Base-by-base conservation (phyloP, 2,797 vertebrate species). In the Syngnathus rostellatus region DNA sequence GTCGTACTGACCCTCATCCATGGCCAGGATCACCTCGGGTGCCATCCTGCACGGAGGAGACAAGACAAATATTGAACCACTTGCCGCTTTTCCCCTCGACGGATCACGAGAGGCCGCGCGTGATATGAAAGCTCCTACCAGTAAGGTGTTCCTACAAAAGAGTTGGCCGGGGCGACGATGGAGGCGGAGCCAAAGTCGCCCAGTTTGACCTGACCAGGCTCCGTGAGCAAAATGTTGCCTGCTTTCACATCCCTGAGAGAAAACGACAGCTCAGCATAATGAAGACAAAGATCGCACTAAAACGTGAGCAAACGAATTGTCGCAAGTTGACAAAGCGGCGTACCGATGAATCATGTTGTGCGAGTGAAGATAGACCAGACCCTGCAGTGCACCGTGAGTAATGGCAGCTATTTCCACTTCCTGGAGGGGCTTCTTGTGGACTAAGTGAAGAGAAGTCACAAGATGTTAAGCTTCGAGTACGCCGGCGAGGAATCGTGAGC, bases 291-390 rank as follows among this genome's bases (percentile, higher is more conserved):
- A 4, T 31, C 31, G 31, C 31, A 31, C 31, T 31, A 31, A 31
- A 31, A 31, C 31, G 31, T 31, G 31, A 31, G 31, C 31, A 63
- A 63, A 77, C 23, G 23, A 23, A 23, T 23, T 23, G 23, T 23
- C 23, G 50, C 16, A 48, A 17, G n/a, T 50, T 48, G 14, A 80
- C 72, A 67, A 66, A 23, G 63, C 54, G 72, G 67, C 53, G 71
- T 83, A 96, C 95, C 95, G 94, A 86, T 97, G 95, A 86, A 96
- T 96, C 94, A 96, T 96, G 88, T 94, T 95, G 91, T 96, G 94
- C 51, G 93, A 94, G 84, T 97, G 94, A 77, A 97, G 92, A 85
- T 96, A 96, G 16, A 93, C 94, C 88, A 96, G 81, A 75, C 95
- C 94, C 84, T 94, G 94, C 84, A 96, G 86, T 70, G 94, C 95